Conservation (phyloP, 1,140 invertebrate species). For the Parapsyche elsis region DNA sequence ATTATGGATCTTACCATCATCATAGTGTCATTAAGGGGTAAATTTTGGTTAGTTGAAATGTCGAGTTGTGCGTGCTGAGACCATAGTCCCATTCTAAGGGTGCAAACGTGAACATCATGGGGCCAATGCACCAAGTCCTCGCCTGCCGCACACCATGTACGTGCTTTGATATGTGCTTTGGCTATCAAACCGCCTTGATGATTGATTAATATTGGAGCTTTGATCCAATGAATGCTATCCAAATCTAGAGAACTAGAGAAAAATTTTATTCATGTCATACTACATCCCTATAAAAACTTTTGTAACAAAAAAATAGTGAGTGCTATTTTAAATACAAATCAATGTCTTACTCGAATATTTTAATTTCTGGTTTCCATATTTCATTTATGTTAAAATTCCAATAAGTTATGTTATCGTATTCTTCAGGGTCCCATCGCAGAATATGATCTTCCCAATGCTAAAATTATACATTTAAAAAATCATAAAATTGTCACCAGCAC, state of each 20-base stretch:
- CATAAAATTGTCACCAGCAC: too few relatives aligned
- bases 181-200: not conserved
- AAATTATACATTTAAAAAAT: too few relatives aligned
- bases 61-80: constrained; percentile 14
- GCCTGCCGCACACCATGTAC: constrained; percentile 35
- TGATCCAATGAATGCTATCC: not conserved
- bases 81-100: constrained; percentile 42
- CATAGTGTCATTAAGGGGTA: too few relatives aligned
- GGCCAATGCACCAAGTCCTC: constrained; percentile 43
- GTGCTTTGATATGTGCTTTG: not conserved
- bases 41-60: too few relatives aligned
- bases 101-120: constrained; percentile 44
- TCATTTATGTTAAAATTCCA: constrained; percentile 59
- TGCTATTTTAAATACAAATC: not conserved
- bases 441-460: constrained; percentile 63
- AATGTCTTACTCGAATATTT: constrained; percentile 61
- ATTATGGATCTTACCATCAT: too few relatives aligned
- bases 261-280: not conserved
- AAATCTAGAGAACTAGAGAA: constrained; percentile 39
- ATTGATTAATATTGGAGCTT: not conserved
- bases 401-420: constrained; percentile 58
- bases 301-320: not conserved
- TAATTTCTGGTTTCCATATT: constrained; percentile 63
- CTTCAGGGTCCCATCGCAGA: constrained; percentile 59
- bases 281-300: not conserved